phyloP scores from a whole-genome alignment of 2,797 vertebrate species.

The Setipinna tenuifilis region DNA sequence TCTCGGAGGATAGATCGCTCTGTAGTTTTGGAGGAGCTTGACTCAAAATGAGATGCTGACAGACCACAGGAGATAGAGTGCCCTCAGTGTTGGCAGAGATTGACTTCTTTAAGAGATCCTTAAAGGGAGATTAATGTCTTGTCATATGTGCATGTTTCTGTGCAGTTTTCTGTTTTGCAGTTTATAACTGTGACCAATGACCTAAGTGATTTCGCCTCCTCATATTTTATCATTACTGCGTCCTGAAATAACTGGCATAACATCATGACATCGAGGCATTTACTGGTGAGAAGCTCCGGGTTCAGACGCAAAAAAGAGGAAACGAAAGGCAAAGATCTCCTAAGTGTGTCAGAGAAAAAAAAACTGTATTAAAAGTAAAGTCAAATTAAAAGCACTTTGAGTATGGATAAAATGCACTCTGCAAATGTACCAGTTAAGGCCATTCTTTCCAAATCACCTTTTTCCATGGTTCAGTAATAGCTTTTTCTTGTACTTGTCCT shows the following conservation, averaged over 20 bases:
- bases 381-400: constrained; percentile 43
- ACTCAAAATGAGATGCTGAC: constrained; percentile 10
- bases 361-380: constrained; percentile 1
- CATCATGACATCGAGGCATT: constrained; percentile 16
- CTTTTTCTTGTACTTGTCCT: constrained; percentile 73
- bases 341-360: background rate
- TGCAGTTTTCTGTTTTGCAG: background rate
- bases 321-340: background rate
- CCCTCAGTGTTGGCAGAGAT: background rate
- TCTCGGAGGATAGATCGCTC: background rate
- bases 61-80: background rate
- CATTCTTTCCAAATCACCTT: constrained; percentile 61
- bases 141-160: constrained; percentile 4
- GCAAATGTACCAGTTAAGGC: constrained; percentile 65
- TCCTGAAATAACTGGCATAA: background rate
- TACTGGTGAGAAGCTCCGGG: background rate
- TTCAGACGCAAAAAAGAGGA: background rate
- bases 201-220: constrained; percentile 12
- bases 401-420: constrained; percentile 55
- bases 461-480: constrained; percentile 67
- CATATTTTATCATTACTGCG: background rate
- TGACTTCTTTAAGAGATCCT: background rate
- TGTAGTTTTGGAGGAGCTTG: background rate
- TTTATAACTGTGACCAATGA: background rate
- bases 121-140: constrained; percentile 3